phyloP scores from a whole-genome alignment of 2,888 invertebrate species.

The Ctenicera cuprea region DNA sequence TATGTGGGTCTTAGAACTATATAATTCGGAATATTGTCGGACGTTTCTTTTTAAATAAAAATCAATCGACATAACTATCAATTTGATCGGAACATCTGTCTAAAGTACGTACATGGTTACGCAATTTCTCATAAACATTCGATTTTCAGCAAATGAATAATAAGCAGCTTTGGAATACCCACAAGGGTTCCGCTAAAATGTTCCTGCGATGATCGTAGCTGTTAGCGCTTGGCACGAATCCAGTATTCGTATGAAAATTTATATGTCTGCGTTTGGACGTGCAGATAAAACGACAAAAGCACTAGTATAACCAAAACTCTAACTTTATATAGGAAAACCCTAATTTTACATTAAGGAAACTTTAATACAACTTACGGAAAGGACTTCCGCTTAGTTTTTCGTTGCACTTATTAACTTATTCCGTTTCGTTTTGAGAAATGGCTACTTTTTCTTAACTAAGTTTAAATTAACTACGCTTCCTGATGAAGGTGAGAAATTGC shows the following conservation, averaged over 20 bases:
- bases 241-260: slow-evolving; percentile 22
- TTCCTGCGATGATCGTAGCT: slow-evolving; percentile 15
- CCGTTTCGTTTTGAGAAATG: neutral
- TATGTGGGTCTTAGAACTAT: too few relatives aligned
- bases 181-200: neutral
- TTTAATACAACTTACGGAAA: neutral
- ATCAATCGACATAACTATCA: too few relatives aligned
- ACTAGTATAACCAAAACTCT: neutral
- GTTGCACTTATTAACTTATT: neutral
- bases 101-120: neutral
- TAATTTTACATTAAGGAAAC: neutral
- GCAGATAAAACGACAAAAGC: slow-evolving; percentile 19
- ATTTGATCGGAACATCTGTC: neutral
- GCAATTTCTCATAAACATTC: slow-evolving; percentile 2
- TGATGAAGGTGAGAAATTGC: neutral
- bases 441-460: neutral
- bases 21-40: too few relatives aligned
- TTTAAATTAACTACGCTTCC: neutral
- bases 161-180: slow-evolving; percentile 8
- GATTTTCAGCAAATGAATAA: slow-evolving; percentile 16
- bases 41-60: too few relatives aligned
- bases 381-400: neutral
- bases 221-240: slow-evolving; percentile 23
- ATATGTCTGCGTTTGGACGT: slow-evolving; percentile 22
- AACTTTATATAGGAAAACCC: neutral